phyloP scores from a whole-genome alignment of 2,113 vertebrate species.

The Archilochus colubris region DNA sequence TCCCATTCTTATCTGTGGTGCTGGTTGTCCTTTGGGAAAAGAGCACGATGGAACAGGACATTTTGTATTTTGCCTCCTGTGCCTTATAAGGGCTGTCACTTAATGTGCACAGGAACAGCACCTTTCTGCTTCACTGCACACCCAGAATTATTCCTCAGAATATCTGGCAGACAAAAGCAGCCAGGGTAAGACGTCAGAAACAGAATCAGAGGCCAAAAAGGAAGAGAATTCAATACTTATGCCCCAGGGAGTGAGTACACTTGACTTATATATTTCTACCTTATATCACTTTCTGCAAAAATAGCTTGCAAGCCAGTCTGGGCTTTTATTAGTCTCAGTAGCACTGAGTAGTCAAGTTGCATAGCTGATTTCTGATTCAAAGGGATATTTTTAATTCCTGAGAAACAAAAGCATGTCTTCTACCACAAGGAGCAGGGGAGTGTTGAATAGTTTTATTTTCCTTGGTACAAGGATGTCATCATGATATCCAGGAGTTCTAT shows the following conservation, averaged over 20 bases:
- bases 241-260: neutral
- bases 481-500: neutral
- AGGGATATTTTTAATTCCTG: neutral
- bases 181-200: neutral
- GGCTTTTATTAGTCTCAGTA: neutral
- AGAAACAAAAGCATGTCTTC: neutral
- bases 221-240: neutral
- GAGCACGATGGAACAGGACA: rapidly evolving
- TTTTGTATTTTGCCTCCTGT: neutral
- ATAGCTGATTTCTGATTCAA: neutral
- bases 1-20: neutral
- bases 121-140: neutral
- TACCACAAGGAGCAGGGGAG: neutral
- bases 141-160: neutral
- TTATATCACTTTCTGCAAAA: neutral
- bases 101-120: rapidly evolving
- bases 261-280: neutral
- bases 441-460: neutral
- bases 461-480: neutral
- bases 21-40: neutral
- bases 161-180: neutral
- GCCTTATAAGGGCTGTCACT: neutral
- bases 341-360: neutral
- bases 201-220: neutral
- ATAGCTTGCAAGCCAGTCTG: neutral